phyloP scores from a whole-genome alignment of 2,113 vertebrate species.

The Aegithalos caudatus region DNA sequence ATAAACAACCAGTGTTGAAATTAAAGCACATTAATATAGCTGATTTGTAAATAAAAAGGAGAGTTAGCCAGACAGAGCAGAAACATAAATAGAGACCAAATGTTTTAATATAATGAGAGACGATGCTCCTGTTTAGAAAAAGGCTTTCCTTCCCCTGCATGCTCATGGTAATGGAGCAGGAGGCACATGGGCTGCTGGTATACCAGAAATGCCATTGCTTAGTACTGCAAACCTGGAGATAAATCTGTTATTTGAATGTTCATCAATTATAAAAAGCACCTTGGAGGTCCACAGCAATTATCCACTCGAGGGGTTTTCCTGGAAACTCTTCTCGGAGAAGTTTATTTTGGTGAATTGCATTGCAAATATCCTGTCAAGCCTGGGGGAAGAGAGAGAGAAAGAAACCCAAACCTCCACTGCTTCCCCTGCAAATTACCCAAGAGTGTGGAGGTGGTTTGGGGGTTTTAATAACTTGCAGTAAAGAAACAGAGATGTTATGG shows the following conservation, averaged over 20 bases:
- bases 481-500: background rate
- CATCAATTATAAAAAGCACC: background rate
- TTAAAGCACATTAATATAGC: constrained; percentile 21
- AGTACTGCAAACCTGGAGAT: background rate
- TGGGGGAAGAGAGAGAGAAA: background rate
- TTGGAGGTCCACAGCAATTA: background rate
- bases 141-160: background rate
- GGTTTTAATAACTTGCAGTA: background rate
- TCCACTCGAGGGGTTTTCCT: background rate
- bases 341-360: background rate
- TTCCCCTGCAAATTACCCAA: background rate
- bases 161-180: background rate
- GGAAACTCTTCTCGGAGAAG: background rate
- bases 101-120: constrained; percentile 24
- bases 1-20: constrained; percentile 18
- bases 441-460: background rate
- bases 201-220: background rate
- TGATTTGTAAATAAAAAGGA: constrained; percentile 46
- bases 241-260: background rate
- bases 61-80: constrained; percentile 14
- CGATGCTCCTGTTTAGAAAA: background rate
- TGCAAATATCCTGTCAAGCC: background rate
- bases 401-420: background rate
- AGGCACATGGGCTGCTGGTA: background rate
- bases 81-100: constrained; percentile 56